A percentile compares a stretch with the other conserved stretches of the same genome.
phyloP scores from a whole-genome alignment of 2,113 vertebrate species.

The Pipa parva region DNA sequence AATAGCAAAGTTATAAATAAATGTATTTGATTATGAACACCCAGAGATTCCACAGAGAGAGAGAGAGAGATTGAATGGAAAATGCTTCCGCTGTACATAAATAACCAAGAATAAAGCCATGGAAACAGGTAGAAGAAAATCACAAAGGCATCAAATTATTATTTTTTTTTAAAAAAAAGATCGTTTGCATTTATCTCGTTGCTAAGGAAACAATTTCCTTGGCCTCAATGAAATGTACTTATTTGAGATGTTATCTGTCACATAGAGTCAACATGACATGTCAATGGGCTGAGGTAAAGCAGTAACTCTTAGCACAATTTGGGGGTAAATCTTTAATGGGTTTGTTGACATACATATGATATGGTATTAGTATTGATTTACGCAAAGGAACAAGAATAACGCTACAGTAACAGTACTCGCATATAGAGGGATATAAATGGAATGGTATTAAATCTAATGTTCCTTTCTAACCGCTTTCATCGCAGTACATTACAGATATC shows the following conservation, averaged over 20 bases:
- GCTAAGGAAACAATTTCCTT: constrained; percentile 21
- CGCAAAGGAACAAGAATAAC: no score
- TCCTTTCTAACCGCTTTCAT: no score
- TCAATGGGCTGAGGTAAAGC: constrained; percentile 8
- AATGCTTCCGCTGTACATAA: background rate
- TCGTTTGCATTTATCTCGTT: constrained; percentile 13
- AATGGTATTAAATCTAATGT: no score
- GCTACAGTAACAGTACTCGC: no score
- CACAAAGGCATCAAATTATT: constrained; percentile 8
- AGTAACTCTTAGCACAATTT: background rate
- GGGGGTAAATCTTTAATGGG: background rate
- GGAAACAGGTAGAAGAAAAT: constrained; percentile 8
- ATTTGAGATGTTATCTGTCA: constrained; percentile 28
- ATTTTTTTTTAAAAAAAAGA: constrained; percentile 4
- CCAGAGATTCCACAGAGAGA: background rate
- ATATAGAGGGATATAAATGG: background rate
- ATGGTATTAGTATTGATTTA: background rate
- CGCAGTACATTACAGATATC: no score
- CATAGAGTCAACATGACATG: constrained; percentile 29
- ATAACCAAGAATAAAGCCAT: background rate
- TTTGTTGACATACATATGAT: constrained; percentile 4
- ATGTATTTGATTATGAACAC: background rate
- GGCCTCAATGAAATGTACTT: constrained; percentile 6
- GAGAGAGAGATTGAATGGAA: background rate
- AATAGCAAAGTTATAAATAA: background rate